Evolutionary conservation across 1,140 invertebrate species (phyloP), one percentile per base, ranked within the genome.

Genomic region (Sinonovacula constricta): DNA sequence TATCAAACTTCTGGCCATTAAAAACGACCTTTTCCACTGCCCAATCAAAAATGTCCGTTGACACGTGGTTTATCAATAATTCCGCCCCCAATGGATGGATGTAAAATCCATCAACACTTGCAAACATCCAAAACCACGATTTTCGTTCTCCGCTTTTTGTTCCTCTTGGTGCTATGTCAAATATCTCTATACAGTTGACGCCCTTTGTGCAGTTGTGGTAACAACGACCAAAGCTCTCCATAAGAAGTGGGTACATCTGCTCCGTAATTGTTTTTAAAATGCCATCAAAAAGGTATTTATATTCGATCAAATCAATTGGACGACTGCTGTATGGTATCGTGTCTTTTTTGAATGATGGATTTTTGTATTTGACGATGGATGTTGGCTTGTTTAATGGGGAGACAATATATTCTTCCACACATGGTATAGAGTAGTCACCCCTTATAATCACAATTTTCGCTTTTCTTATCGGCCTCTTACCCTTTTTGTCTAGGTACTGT

Each of bases 21-120:
- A 88, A 89, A 22, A 87, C 71, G 3, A 88, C 62, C 39, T 74
- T 77, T 3, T 62, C 80, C 0, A 89, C 80, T 18, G 51, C 24
- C 88, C 87, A 88, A 10, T 83, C 33, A 15, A 30, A 65, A 3
- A 65, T 39, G 57, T 86, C 51, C 0, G 72, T 66, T 10, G 81
- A 83, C 14, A 74, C 51, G 56, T 88, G 87, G 33, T 88, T 82
- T 39, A 88, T 84, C 66, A 82, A 81, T 28, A 89, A 79, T 22
- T 87, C 83, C 28, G 88, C 79, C 28, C 86, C 87, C 0, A 88
- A 57, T 0, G 88, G 88, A 33, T 87, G 83, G 14, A 86, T 78
- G 26, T 85, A 85, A 26, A 79, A 85, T 1, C 87, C 87, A 36
- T 88, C 88, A 24, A 85, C 81, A 30, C 85, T 80, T 15, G 84